These are phyloP conservation scores for Anthophora plumipes DNA, from an alignment of 2,888 invertebrate species.

Conservation along the genomic window DNA sequence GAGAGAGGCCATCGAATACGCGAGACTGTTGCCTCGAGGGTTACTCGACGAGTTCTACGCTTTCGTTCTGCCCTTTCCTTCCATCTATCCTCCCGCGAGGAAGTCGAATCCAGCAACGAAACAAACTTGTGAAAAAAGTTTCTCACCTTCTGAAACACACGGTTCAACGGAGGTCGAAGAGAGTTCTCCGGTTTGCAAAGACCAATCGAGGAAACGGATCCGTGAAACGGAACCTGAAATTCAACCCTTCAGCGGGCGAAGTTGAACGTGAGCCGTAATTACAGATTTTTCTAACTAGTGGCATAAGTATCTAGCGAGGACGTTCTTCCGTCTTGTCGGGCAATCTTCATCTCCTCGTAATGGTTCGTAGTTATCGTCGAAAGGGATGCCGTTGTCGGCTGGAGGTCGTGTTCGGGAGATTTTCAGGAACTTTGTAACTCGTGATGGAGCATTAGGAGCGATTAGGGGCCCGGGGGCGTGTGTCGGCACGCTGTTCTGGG, in stretches of 20 bases:
- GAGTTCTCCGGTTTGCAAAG: no score
- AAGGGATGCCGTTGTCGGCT: background rate
- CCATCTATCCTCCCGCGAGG: background rate
- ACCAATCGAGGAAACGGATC: no score
- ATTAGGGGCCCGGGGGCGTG: slow-evolving; percentile 22
- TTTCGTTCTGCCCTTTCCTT: slow-evolving; percentile 1
- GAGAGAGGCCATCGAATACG: background rate
- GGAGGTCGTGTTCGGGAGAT: background rate
- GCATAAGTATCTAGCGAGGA: no score
- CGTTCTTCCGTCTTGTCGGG: background rate
- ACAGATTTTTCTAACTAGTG: background rate
- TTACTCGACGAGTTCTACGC: background rate
- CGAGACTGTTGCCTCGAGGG: background rate
- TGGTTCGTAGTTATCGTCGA: background rate
- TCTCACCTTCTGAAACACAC: background rate
- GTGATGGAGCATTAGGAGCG: slow-evolving; percentile 17
- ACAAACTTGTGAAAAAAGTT: background rate
- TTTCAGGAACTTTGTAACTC: background rate
- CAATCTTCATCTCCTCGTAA: background rate
- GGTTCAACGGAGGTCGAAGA: background rate
- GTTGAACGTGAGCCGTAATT: background rate
- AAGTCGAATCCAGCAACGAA: background rate
- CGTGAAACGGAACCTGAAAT: background rate
- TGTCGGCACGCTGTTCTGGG: background rate
- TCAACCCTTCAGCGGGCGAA: slow-evolving; percentile 23